These are phyloP conservation scores for Alethe castanea DNA, from an alignment of 2,113 vertebrate species.

Conservation along the genomic window DNA sequence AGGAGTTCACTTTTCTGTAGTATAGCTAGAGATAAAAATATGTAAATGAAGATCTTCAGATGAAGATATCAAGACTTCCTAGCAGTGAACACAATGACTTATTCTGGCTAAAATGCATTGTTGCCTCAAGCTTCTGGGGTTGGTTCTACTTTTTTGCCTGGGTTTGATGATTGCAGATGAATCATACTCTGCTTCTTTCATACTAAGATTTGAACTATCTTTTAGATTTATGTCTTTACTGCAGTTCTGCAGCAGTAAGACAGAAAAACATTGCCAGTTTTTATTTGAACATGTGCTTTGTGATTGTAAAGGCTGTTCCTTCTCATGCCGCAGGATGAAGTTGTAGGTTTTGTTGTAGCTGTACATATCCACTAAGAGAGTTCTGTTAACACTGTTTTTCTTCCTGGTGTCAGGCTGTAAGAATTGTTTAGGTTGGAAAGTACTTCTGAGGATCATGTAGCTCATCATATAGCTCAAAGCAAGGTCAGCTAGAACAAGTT, in stretches of 20 bases:
- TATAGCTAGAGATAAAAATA: background rate
- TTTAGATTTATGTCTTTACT: background rate
- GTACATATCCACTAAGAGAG: background rate
- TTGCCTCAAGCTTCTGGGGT: background rate
- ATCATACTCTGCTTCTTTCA: background rate
- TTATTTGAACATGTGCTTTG: background rate
- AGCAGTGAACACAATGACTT: background rate
- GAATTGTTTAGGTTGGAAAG: background rate
- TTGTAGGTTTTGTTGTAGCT: background rate
- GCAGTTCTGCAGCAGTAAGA: background rate
- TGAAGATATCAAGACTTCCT: background rate
- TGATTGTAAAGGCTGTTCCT: background rate
- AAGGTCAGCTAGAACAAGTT: background rate
- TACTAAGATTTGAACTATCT: background rate
- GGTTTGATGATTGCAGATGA: background rate
- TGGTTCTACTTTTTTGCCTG: background rate
- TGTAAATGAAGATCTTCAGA: background rate
- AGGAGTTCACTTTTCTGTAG: background rate
- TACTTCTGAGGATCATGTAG: background rate
- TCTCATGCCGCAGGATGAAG: background rate
- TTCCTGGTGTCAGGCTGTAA: background rate
- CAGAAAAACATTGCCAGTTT: background rate
- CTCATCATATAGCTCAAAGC: background rate
- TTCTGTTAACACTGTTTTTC: background rate
- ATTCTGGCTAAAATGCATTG: background rate